phyloP scores from a whole-genome alignment of 1,140 invertebrate species.

The Plectrocnemia conspersa region DNA sequence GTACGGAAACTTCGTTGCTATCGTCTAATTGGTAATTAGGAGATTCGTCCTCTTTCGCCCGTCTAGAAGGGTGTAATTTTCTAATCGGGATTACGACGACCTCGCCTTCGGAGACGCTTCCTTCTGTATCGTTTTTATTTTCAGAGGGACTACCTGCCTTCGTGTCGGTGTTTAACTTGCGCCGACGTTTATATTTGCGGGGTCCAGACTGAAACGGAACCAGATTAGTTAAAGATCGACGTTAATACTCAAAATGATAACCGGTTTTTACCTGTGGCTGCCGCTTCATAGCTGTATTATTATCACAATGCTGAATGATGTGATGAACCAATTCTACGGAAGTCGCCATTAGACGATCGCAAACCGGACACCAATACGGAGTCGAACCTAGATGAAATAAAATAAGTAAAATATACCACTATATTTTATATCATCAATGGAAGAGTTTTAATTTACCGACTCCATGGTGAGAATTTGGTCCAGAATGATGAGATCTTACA shows the following conservation, averaged over 20 bases:
- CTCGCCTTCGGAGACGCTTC: conserved; percentile 41
- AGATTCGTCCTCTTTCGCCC: conserved; percentile 17
- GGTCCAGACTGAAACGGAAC: conserved; percentile 55
- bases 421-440: conserved; percentile 10
- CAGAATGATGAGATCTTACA: conserved; percentile 76
- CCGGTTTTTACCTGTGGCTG: conserved; percentile 58
- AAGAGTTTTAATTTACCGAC: conserved; percentile 39
- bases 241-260: neutral
- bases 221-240: neutral
- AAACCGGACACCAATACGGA: conserved; percentile 70
- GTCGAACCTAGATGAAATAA: conserved; percentile 41
- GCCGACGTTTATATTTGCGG: conserved; percentile 71
- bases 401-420: neutral
- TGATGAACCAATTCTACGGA: conserved; percentile 73
- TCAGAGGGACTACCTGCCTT: conserved; percentile 41
- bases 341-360: conserved; percentile 60
- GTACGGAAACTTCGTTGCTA: conserved; percentile 35
- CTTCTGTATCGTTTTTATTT: conserved; percentile 40
- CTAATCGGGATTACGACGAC: conserved; percentile 45
- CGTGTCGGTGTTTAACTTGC: conserved; percentile 64
- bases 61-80: conserved; percentile 24
- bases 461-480: conserved; percentile 58
- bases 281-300: conserved; percentile 72
- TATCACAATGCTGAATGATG: conserved; percentile 76
- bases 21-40: conserved; percentile 31